These are phyloP conservation scores for Rhysida immarginata DNA, from an alignment of 1,140 invertebrate species.

Conservation along the genomic window DNA sequence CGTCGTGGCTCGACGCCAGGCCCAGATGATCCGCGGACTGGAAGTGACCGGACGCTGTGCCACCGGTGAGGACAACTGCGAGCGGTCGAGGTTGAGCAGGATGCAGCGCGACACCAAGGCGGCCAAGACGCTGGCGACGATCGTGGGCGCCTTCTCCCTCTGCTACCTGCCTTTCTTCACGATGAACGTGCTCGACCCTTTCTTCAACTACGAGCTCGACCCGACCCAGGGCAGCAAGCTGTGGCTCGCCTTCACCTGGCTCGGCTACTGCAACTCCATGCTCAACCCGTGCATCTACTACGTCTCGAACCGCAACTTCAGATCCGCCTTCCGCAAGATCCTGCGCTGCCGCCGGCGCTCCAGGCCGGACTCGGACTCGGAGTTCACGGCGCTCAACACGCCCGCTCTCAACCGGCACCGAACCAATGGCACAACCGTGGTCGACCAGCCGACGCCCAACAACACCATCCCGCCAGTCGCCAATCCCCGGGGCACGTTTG, in stretches of 20 bases:
- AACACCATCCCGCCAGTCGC: no score
- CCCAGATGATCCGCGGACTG: neutral
- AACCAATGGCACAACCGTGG: no score
- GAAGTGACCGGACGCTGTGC: neutral
- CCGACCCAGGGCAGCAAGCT: slow-evolving; percentile 2
- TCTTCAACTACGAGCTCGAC: slow-evolving; percentile 24
- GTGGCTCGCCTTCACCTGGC: slow-evolving; percentile 24
- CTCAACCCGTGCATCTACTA: slow-evolving; percentile 38
- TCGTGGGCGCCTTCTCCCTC: slow-evolving; percentile 78
- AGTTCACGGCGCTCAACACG: no score
- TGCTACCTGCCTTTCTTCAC: slow-evolving; percentile 84
- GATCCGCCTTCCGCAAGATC: slow-evolving; percentile 31
- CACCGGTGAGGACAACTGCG: neutral
- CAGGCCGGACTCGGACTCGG: no score
- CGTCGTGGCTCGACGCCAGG: slow-evolving; percentile 2
- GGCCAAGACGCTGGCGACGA: slow-evolving; percentile 74
- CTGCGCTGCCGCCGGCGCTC: slow-evolving; percentile 5
- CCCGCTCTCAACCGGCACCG: no score
- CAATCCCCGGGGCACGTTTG: no score
- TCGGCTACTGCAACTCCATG: slow-evolving; percentile 38
- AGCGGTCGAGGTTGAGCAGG: neutral
- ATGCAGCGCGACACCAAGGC: slow-evolving; percentile 58
- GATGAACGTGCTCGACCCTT: slow-evolving; percentile 64
- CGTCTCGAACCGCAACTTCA: slow-evolving; percentile 38
- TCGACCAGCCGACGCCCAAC: no score